Conservation (phyloP, 2,888 invertebrate genomes). For the Taenaris catops region DNA sequence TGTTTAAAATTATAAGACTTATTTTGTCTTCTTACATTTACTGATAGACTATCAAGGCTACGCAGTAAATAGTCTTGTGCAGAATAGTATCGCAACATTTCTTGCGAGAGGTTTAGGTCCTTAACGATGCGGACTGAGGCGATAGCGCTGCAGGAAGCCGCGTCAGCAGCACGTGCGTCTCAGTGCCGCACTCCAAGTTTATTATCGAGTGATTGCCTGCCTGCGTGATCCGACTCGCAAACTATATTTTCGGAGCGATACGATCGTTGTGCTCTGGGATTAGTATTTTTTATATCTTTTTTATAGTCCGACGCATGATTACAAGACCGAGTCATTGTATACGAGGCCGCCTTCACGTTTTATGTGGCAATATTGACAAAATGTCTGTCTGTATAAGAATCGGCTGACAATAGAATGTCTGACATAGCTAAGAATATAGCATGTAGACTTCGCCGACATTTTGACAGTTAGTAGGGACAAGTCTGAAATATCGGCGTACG, state of each 20-base stretch:
- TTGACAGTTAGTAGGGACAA: constrained; percentile 77
- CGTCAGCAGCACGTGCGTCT: constrained; percentile 34
- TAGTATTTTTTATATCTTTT: constrained; percentile 55
- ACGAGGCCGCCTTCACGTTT: constrained; percentile 18
- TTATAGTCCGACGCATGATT: constrained; percentile 38
- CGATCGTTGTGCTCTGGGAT: constrained; percentile 47
- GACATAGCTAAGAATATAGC: constrained; percentile 12
- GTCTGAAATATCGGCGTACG: constrained; percentile 77
- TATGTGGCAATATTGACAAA: constrained; percentile 19
- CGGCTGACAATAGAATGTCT: constrained; percentile 10
- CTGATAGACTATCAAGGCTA: too few species aligned
- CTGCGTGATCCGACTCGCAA: constrained; percentile 72
- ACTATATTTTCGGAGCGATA: constrained; percentile 55
- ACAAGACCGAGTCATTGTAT: constrained; percentile 24
- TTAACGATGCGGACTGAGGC: constrained; percentile 8
- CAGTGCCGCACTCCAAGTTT: constrained; percentile 55
- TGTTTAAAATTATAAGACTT: too few species aligned
- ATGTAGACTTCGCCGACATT: constrained; percentile 56
- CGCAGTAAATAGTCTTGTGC: too few species aligned
- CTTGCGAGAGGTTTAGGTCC: not conserved
- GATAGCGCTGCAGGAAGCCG: constrained; percentile 21
- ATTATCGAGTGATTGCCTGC: constrained; percentile 73
- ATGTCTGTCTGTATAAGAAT: constrained; percentile 8
- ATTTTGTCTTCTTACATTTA: too few species aligned
- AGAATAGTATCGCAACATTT: too few species aligned